Evolutionary conservation across 1,140 invertebrate species (phyloP).

Genomic region (Episyrphus balteatus): DNA sequence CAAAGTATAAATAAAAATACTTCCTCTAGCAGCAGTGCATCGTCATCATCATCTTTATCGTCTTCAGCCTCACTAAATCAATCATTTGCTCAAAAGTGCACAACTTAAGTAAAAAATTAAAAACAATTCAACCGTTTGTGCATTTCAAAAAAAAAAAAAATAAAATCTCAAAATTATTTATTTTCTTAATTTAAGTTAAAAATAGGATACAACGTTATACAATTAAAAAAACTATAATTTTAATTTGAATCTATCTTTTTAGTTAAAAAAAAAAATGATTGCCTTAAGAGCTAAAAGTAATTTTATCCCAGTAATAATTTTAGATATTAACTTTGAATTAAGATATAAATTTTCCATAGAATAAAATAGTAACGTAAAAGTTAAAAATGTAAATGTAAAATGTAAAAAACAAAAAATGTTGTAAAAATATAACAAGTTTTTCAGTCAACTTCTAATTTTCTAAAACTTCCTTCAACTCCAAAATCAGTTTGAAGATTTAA

Average conservation of each 20-base stretch:
- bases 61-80: slow-evolving; percentile 15
- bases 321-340: background rate
- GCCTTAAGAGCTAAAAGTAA: too few species aligned
- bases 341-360: background rate
- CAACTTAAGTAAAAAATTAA: slow-evolving; percentile 14
- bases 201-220: too few species aligned
- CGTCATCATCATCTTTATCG: slow-evolving; percentile 1
- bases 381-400: background rate
- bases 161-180: too few species aligned
- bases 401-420: background rate
- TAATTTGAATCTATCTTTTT: too few species aligned
- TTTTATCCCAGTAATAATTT: background rate
- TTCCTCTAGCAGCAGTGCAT: background rate
- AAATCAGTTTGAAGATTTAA: slow-evolving; percentile 39
- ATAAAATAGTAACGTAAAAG: background rate
- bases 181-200: too few species aligned
- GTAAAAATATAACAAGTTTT: too few species aligned
- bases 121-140: background rate
- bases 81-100: slow-evolving; percentile 31
- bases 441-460: slow-evolving; percentile 31
- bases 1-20: slow-evolving; percentile 45
- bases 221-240: too few species aligned
- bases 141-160: too few species aligned
- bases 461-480: slow-evolving; percentile 42
- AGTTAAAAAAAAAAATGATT: too few species aligned